Evolutionary conservation across 1,140 invertebrate species (phyloP), one percentile per base, ranked within the genome.

Genomic region (Danaus plexippus): DNA sequence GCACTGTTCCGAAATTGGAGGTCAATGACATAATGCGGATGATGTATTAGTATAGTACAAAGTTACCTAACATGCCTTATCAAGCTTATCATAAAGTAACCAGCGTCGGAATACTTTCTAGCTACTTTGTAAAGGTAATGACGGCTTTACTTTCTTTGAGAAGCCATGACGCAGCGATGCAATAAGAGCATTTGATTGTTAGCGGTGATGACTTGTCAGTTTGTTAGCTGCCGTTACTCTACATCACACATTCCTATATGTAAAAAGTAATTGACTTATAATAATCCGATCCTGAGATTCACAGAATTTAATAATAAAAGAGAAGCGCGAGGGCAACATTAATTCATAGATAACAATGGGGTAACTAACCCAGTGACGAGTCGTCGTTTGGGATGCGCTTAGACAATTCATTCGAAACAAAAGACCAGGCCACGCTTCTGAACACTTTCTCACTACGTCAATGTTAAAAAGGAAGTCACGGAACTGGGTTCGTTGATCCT

Each of bases 401-500:
- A 72, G 68, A 42, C 64, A 52, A 57, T 76, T 76, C 57, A 73
- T 76, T 73, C 69, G 71, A 74, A 65, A 81, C 80, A 82, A 85
- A 81, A 70, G 63, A 54, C 55, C 61, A 69, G 66, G 71, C 71
- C 57, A 77, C 76, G 73, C 69, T 77, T 69, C 73, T 77, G 63
- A 66, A 71, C 75, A 73, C 76, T 78, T 82, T 81, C 80, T 70
- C 78, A 78, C 67, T 72, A 69, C 63, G 55, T 51, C 61, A 66
- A 66, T 68, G 69, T 78, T 85, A 77, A 85, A 80, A 70, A 83
- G 81, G 81, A 85, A 83, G 80, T 83, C 81, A 85, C 80, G 81
- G 73, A 52, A 61, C 55, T 49, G 59, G 69, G 80, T 71, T 83
- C 78, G 67, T 73, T 78, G 76, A 59, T 64, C 75, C 61, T 61